Conservation (phyloP, 2,113 vertebrate species). For the Campylomormyrus numenius region DNA sequence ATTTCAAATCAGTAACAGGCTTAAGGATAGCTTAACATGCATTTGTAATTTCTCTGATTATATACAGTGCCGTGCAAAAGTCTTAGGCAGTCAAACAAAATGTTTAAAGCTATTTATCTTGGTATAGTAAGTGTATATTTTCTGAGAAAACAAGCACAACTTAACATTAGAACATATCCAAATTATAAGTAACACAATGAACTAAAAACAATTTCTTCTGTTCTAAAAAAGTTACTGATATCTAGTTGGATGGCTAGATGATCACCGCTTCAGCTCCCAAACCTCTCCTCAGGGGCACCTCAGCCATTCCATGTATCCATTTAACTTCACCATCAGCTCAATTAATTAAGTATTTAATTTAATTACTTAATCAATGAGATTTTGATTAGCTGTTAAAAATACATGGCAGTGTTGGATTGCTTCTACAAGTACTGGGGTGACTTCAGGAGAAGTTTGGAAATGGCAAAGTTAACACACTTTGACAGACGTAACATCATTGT, state of each 20-base stretch:
- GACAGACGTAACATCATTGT: neutral
- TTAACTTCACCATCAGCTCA: neutral
- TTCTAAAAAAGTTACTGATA: neutral
- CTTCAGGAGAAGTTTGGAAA: neutral
- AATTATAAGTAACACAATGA: neutral
- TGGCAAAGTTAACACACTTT: neutral
- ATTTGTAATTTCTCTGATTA: neutral
- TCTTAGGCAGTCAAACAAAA: neutral
- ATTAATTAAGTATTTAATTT: neutral
- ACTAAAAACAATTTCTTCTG: neutral
- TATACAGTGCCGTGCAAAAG: neutral
- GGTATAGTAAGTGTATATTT: neutral
- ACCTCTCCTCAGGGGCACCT: neutral
- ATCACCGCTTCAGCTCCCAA: neutral
- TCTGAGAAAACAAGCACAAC: neutral
- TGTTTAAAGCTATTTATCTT: neutral
- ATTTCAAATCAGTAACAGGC: neutral
- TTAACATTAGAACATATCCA: neutral
- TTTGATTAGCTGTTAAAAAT: neutral
- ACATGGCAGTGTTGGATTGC: neutral
- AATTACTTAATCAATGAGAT: neutral
- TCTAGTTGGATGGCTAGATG: neutral
- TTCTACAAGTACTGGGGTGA: neutral
- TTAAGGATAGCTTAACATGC: neutral
- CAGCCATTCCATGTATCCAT: neutral